Evolutionary conservation across 2,797 vertebrate species (phyloP), one percentile per base, ranked within the genome.

Genomic region (Hapalemur alaotrensis): DNA sequence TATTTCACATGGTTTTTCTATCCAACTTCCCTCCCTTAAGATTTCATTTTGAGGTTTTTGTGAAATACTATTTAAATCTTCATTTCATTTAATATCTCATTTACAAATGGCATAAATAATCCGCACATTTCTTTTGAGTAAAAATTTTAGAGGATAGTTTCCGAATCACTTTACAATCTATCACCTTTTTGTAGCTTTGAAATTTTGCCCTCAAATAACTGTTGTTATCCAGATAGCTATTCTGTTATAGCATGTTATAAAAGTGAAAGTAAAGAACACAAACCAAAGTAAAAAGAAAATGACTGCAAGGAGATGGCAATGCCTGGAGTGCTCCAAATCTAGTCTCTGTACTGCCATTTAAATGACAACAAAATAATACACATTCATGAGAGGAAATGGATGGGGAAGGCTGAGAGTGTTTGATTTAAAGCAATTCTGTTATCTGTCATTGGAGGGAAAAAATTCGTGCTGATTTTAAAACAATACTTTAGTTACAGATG

Each of bases 401-500:
- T 63, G 12, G 85, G 70, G 61, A 95, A 82, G 65, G 22, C 38
- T 50, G 41, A 95, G 72, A 46, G 2, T 52, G 28, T 81, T 96
- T 96, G 97, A 89, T 83, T 96, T 85, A 95, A 87, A 97, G 28
- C 83, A 94, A 79, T 86, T 91, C 52, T 86, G 25, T 97, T 98
- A 96, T 92, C 96, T 98, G 72, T 96, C 95, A 95, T 91, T 94
- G 73, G 94, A 93, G 95, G 87, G 80, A 72, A 93, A 63, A 95
- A 97, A 97, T 87, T 87, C 50, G 83, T 88, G 85, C 93, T 97
- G 93, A 46, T 97, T 98, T 96, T 35, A 25, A 0, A 92, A 98
- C 95, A 89, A 79, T 96, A 97, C 97, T 97, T 95, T 89, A 79
- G 91, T 93, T 98, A 97, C 98, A 97, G 98, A 98, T 95, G 94